A percentile compares a stretch with the other conserved stretches of the same genome.
These are phyloP conservation scores for Polydesmus complanatus DNA, from an alignment of 2,888 invertebrate species.

Conservation along the genomic window DNA sequence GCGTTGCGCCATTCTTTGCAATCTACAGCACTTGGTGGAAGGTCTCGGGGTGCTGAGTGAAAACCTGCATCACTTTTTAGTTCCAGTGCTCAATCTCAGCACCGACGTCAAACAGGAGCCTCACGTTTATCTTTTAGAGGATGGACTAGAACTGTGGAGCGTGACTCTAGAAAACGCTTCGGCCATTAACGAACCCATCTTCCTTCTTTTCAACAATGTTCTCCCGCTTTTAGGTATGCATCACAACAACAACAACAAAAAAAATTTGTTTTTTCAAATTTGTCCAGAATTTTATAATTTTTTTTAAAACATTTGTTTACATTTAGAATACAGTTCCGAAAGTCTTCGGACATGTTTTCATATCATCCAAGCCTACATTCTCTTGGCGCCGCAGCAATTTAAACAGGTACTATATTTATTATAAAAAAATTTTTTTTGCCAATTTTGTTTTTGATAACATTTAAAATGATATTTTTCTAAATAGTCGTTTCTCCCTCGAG, in stretches of 20 bases:
- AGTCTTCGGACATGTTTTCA: constrained; percentile 61
- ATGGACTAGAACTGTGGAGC: constrained; percentile 80
- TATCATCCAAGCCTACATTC: constrained; percentile 66
- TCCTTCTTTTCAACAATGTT: constrained; percentile 60
- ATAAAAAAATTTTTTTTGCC: not conserved
- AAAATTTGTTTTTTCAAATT: not conserved
- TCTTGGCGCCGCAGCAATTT: constrained; percentile 64
- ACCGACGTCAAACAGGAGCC: constrained; percentile 62
- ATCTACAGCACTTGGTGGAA: constrained; percentile 72
- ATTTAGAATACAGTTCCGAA: constrained; percentile 63
- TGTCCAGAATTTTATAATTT: not conserved
- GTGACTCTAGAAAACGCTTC: constrained; percentile 64
- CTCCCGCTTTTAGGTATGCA: constrained; percentile 54
- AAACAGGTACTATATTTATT: too few relatives aligned
- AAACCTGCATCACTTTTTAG: constrained; percentile 39
- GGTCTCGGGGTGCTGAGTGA: constrained; percentile 39
- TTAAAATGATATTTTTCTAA: constrained; percentile 17
- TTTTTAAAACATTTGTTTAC: not conserved
- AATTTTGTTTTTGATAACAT: constrained; percentile 1
- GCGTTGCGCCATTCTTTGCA: constrained; percentile 75
- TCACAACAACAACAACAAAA: too few relatives aligned
- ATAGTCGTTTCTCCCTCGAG: constrained; percentile 50
- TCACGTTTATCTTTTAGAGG: constrained; percentile 81
- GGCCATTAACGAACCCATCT: constrained; percentile 36
- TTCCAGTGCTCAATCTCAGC: constrained; percentile 52